phyloP scores from a whole-genome alignment of 2,888 invertebrate genomes.

The Drosophila longiperda region DNA sequence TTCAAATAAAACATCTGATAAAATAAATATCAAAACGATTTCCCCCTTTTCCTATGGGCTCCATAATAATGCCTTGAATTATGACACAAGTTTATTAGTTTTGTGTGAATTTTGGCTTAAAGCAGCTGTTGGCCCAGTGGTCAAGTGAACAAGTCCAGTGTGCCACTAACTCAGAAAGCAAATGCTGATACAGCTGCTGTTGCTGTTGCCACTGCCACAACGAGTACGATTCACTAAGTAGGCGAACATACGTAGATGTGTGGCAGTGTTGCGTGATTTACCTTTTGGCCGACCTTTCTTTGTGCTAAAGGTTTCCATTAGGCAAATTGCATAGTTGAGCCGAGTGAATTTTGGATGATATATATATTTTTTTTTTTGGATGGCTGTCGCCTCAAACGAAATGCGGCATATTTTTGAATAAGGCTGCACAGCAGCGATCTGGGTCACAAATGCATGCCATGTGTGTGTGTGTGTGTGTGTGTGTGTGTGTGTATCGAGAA shows the following conservation, averaged over 20 bases:
- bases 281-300: slow-evolving; percentile 34
- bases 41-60: neutral
- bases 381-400: slow-evolving; percentile 57
- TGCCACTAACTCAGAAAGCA: slow-evolving; percentile 57
- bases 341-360: slow-evolving; percentile 16
- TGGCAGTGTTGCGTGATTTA: slow-evolving; percentile 69
- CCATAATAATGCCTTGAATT: neutral
- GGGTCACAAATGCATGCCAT: slow-evolving; percentile 46
- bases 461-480: slow-evolving; percentile 6
- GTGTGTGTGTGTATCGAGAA: slow-evolving; percentile 27
- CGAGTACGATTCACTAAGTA: neutral
- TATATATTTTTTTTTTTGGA: slow-evolving; percentile 12
- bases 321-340: slow-evolving; percentile 65
- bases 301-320: slow-evolving; percentile 63
- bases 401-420: slow-evolving; percentile 73
- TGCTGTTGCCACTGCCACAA: neutral
- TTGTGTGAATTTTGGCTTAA: slow-evolving; percentile 8
- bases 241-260: slow-evolving; percentile 11
- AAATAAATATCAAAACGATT: neutral
- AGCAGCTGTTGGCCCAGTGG: slow-evolving; percentile 14
- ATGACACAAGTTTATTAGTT: neutral
- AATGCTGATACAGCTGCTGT: neutral
- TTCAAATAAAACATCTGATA: neutral
- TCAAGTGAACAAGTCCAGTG: slow-evolving; percentile 30
- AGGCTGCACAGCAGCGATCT: slow-evolving; percentile 38